These are phyloP conservation scores for Ecdyonurus torrentis DNA, from an alignment of 2,888 invertebrate species.

Conservation along the genomic window DNA sequence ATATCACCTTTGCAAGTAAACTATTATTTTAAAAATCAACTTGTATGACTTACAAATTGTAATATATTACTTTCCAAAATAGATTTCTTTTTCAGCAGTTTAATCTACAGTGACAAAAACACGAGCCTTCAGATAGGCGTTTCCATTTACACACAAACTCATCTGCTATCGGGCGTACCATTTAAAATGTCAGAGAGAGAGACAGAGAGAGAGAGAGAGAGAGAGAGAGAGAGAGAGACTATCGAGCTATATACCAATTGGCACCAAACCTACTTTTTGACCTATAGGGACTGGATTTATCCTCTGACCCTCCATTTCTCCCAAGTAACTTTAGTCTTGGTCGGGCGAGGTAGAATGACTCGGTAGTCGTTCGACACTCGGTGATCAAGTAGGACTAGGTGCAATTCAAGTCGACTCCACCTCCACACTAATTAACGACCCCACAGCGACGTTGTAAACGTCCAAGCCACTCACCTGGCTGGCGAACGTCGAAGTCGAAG, in stretches of 20 bases:
- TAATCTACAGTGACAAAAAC: neutral
- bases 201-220: too few species aligned
- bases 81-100: too few species aligned
- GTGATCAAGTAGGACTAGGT: neutral
- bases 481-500: neutral
- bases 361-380: neutral
- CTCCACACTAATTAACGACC: conserved; percentile 1
- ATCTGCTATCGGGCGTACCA: neutral
- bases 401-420: neutral
- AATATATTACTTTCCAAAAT: too few species aligned
- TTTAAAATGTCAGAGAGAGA: neutral
- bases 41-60: too few species aligned
- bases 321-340: neutral
- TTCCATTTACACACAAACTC: neutral
- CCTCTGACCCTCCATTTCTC: neutral
- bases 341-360: too few species aligned
- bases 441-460: conserved; percentile 1
- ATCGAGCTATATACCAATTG: neutral
- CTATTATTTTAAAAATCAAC: too few species aligned
- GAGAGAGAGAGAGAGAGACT: neutral
- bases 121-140: neutral
- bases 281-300: neutral
- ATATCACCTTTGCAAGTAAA: too few species aligned
- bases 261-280: neutral
- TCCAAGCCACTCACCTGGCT: neutral